These are phyloP conservation scores for Xanthorhoe spadicearia DNA, from an alignment of 2,888 invertebrate species.

Conservation along the genomic window DNA sequence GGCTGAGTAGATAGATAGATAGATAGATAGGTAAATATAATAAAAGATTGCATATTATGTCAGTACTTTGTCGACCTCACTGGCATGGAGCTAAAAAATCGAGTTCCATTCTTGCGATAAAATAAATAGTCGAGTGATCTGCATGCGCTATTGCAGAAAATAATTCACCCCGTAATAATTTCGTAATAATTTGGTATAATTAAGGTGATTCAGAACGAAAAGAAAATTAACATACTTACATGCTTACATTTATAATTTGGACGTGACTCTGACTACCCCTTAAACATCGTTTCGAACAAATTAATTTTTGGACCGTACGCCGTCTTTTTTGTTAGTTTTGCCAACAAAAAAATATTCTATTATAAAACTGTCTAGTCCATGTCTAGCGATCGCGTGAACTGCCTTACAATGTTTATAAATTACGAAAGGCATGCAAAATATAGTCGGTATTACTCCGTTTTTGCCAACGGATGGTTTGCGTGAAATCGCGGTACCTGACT, in stretches of 20 bases:
- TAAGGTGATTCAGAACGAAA: too few species aligned
- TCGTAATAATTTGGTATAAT: too few species aligned
- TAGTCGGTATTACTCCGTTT: conserved; percentile 14
- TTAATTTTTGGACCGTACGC: not conserved
- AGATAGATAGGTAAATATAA: too few species aligned
- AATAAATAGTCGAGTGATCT: too few species aligned
- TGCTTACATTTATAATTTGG: not conserved
- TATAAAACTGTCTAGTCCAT: conserved; percentile 16
- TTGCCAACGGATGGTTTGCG: conserved; percentile 30
- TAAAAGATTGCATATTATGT: too few species aligned
- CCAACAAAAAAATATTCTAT: not conserved
- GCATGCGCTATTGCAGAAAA: too few species aligned
- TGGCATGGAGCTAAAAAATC: too few species aligned
- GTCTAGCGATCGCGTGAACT: conserved; percentile 22
- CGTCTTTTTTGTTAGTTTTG: not conserved
- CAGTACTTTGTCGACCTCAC: too few species aligned
- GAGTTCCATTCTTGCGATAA: too few species aligned
- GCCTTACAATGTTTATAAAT: conserved; percentile 2
- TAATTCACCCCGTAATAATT: too few species aligned
- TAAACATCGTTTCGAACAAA: not conserved
- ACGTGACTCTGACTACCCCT: not conserved
- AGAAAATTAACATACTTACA: too few species aligned
- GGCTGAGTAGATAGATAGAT: too few species aligned
- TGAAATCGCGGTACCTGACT: conserved; percentile 20
- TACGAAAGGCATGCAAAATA: conserved; percentile 17